Percentiles rank a stretch among this genome's conserved stretches.
phyloP scores from a whole-genome alignment of 2,888 invertebrate species.

The Ormyrus rosae region DNA sequence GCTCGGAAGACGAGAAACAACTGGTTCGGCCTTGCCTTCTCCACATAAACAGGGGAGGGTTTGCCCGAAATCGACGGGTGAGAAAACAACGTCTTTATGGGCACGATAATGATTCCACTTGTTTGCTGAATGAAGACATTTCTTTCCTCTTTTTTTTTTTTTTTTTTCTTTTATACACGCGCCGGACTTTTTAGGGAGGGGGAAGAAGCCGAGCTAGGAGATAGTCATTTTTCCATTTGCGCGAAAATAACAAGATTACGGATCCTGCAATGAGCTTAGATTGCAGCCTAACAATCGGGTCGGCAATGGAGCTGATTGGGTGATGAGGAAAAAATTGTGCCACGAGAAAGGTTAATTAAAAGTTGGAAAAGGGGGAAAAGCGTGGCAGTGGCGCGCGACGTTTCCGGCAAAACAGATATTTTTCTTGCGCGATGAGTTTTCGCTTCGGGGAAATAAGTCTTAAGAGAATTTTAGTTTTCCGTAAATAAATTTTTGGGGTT shows the following conservation, averaged over 20 bases:
- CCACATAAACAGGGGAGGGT: conserved; percentile 58
- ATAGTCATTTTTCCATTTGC: conserved; percentile 16
- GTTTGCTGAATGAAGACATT: conserved; percentile 65
- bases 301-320: too few species aligned
- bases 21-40: conserved; percentile 44
- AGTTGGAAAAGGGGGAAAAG: too few species aligned
- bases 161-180: not conserved
- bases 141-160: conserved; percentile 52
- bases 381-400: too few species aligned
- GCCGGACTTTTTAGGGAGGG: conserved; percentile 11
- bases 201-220: not conserved
- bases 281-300: too few species aligned
- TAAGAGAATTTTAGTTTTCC: conserved; percentile 22
- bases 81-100: conserved; percentile 62
- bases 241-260: not conserved
- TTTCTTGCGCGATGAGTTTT: conserved; percentile 7
- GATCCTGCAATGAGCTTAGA: too few species aligned
- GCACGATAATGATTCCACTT: conserved; percentile 64
- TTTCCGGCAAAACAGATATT: not conserved
- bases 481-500: conserved; percentile 43
- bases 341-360: too few species aligned
- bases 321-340: too few species aligned
- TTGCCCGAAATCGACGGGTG: conserved; percentile 54
- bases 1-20: conserved; percentile 25
- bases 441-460: not conserved